Percentiles rank a stretch among this genome's conserved stretches.
Conservation (phyloP, 2,113 vertebrate genomes). For the Origma solitaria region DNA sequence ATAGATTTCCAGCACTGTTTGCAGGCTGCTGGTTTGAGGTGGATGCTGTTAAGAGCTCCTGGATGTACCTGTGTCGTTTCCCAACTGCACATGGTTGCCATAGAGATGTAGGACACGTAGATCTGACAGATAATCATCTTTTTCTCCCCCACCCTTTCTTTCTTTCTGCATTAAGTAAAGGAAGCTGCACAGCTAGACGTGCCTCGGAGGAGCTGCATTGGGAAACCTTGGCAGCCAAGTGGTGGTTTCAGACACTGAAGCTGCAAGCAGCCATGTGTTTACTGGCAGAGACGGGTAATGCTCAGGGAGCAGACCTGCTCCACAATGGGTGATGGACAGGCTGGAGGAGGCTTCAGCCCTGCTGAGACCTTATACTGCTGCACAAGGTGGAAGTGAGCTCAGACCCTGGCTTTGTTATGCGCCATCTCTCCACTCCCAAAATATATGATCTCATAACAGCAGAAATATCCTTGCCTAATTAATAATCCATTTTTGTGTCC, state of each 20-base stretch:
- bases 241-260: not conserved
- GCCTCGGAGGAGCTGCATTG: not conserved
- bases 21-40: not conserved
- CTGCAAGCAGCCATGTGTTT: not conserved
- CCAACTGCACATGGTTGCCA: constrained; percentile 44
- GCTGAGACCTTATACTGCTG: not conserved
- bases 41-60: not conserved
- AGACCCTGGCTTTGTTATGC: not conserved
- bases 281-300: not conserved
- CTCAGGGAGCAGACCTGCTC: not conserved
- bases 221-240: not conserved
- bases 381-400: not conserved
- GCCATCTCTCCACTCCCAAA: not conserved
- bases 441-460: not conserved
- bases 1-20: not conserved
- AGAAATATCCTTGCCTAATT: not conserved
- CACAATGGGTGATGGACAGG: not conserved
- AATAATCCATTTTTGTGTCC: not conserved
- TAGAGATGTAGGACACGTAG: constrained; percentile 45
- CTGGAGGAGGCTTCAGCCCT: not conserved
- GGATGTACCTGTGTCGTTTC: not conserved
- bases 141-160: not conserved
- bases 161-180: not conserved
- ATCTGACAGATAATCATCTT: not conserved
- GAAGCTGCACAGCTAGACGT: not conserved